These are phyloP conservation scores for Falco rusticolus DNA, from an alignment of 2,797 vertebrate genomes.

Conservation along the genomic window DNA sequence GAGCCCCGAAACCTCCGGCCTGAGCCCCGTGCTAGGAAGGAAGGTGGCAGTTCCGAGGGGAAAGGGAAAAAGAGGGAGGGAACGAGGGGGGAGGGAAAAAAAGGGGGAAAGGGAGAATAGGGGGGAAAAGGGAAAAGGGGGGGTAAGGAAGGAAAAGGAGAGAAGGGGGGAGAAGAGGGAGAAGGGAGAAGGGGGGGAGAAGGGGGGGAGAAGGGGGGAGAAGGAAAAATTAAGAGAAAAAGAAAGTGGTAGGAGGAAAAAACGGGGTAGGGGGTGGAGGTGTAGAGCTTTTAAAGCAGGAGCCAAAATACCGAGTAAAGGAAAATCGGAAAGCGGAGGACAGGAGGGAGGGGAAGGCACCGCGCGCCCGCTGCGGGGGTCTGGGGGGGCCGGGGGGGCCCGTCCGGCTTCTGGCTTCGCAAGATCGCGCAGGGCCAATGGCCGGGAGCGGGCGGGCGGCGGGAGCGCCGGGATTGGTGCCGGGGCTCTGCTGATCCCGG, in stretches of 20 bases:
- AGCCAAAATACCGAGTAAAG: background rate
- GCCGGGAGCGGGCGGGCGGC: background rate
- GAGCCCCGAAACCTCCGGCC: too few relatives aligned
- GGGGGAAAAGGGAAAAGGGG: fast-evolving
- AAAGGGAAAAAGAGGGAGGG: background rate
- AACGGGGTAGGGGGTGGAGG: background rate
- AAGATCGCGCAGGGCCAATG: background rate
- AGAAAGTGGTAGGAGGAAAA: too few relatives aligned
- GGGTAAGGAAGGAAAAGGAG: fast-evolving
- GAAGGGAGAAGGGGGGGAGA: background rate
- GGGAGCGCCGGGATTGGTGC: conserved; percentile 11
- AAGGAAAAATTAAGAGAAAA: background rate
- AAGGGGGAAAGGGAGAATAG: fast-evolving
- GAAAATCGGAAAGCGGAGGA: background rate
- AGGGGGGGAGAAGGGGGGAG: background rate
- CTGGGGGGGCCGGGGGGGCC: too few relatives aligned
- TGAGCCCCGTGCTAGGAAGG: background rate
- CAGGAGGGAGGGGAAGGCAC: too few relatives aligned
- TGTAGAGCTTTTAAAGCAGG: background rate
- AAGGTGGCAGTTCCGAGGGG: too few relatives aligned
- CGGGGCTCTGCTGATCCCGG: conserved; percentile 36
- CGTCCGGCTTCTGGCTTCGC: background rate
- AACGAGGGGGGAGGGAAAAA: too few relatives aligned
- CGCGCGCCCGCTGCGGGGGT: too few relatives aligned
- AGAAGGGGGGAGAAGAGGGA: too few relatives aligned